These are phyloP conservation scores for Drosophila carrolli DNA, from an alignment of 1,140 invertebrate genomes.

Conservation along the genomic window DNA sequence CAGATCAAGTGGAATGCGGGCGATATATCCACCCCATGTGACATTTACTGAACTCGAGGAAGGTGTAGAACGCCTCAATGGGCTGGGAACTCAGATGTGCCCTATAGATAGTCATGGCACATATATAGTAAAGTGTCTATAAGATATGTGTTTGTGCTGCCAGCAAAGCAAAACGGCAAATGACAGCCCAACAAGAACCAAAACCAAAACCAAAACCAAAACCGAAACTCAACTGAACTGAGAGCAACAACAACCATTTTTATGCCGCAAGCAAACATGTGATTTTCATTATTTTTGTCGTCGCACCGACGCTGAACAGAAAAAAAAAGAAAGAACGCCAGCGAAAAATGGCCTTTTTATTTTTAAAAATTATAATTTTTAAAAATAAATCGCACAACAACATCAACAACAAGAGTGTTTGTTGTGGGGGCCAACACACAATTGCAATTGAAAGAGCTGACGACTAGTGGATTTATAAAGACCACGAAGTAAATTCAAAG, in stretches of 20 bases:
- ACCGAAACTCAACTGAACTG: conserved; percentile 18
- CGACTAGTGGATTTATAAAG: conserved; percentile 1
- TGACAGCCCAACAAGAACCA: conserved; percentile 53
- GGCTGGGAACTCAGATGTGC: conserved; percentile 45
- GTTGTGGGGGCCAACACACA: conserved; percentile 36
- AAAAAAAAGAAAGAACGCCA: conserved; percentile 3
- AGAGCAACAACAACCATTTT: conserved; percentile 44
- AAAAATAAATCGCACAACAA: conserved; percentile 67
- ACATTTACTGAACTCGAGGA: conserved; percentile 43
- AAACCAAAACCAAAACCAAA: conserved; percentile 29
- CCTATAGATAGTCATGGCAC: conserved; percentile 24
- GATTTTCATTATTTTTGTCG: conserved; percentile 82
- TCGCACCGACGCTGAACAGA: conserved; percentile 40
- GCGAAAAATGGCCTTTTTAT: conserved; percentile 61
- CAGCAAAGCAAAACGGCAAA: conserved; percentile 74
- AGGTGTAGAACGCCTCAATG: conserved; percentile 42
- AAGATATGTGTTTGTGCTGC: conserved; percentile 58
- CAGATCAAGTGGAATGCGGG: conserved; percentile 10
- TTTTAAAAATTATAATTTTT: conserved; percentile 82
- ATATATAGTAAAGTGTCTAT: conserved; percentile 48
- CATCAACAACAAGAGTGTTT: conserved; percentile 19
- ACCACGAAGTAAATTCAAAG: conserved; percentile 14
- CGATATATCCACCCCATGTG: conserved; percentile 35
- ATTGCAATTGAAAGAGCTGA: conserved; percentile 23
- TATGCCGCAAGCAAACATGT: conserved; percentile 81